Percentiles rank a stretch among this genome's conserved stretches.
phyloP scores from a whole-genome alignment of 30 jellyfish, hydroid and myxozoan genomes.

The Chrysaora quinquecirrha region DNA sequence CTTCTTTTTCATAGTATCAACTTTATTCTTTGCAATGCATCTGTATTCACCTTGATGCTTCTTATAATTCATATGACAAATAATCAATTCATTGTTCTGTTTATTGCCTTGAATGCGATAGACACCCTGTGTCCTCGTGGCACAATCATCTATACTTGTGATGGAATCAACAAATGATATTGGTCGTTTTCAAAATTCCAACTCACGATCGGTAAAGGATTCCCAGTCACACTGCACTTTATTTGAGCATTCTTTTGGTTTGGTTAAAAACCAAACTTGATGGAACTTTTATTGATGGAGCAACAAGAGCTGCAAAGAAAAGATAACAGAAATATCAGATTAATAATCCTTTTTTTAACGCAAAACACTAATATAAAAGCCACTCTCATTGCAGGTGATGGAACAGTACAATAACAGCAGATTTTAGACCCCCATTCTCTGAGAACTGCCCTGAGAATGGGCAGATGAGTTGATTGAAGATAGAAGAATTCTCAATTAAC shows the following conservation, averaged over 20 bases:
- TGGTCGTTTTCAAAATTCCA: slow-evolving; percentile 51
- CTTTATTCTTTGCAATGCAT: slow-evolving; percentile 66
- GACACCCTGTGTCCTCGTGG: slow-evolving; percentile 43
- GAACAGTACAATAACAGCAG: background rate
- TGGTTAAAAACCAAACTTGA: slow-evolving; percentile 39
- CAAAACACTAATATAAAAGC: background rate
- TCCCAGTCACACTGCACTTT: slow-evolving; percentile 75
- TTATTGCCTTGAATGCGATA: slow-evolving; percentile 20
- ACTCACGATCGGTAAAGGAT: slow-evolving; percentile 74
- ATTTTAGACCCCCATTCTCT: too few relatives aligned
- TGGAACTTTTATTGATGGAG: slow-evolving; percentile 50
- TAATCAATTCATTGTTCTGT: slow-evolving; percentile 10
- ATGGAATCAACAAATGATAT: slow-evolving; percentile 4
- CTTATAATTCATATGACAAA: slow-evolving; percentile 61
- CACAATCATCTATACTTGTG: slow-evolving; percentile 37
- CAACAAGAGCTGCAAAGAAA: slow-evolving; percentile 52
- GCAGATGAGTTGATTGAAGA: too few relatives aligned
- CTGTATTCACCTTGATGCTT: slow-evolving; percentile 70
- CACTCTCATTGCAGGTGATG: too few relatives aligned
- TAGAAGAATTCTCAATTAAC: too few relatives aligned
- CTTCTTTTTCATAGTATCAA: slow-evolving; percentile 7
- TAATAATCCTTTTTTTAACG: background rate
- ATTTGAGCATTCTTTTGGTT: slow-evolving; percentile 17
- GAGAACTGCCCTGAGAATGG: too few relatives aligned
- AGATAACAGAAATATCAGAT: background rate